Evolutionary conservation across 2,888 invertebrate genomes (phyloP), one percentile per base, ranked within the genome.

Genomic region (Hartigia nigra): DNA sequence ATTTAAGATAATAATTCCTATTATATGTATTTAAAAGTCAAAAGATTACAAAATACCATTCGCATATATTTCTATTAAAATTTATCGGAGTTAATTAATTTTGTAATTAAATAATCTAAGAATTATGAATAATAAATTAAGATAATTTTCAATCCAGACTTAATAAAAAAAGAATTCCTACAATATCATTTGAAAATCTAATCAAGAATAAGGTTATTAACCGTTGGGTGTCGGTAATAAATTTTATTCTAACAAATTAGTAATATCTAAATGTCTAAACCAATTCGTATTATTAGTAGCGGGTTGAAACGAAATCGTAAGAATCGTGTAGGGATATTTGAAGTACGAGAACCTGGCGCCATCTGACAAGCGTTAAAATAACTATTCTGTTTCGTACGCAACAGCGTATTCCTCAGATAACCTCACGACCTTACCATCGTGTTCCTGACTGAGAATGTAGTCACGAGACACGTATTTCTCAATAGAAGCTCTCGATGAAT

Each of bases 401-500:
- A 23, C 23, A 55, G 23, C 55, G 23, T 23, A 55, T 23, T 55
- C 55, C 55, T 2, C 23, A 55, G 55, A 55, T 55, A 55, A 55
- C 55, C 23, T 55, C 1, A 55, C 55, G 23, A 55, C 23, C 55
- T 55, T 55, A 55, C 55, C 55, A 55, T 55, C 55, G 55, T 23
- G 55, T 55, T 55, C 55, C 55, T 23, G 55, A 76, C n/a, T 11
- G 39, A 36, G 31, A 31, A 76, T 34, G 32, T 34, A 31, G 74
- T 23, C 69, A 76, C 55, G 69, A 55, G 76, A 75, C 14, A 31
- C 69, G 23, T 31, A 76, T 76, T 39, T 76, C 55, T 55, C 55
- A 55, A 23, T 55, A 55, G 55, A 55, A 55, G 55, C 55, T 9
- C 55, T 55, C 23, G 23, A 55, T 55, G 9, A 23, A 31, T 82